Base-by-base conservation (phyloP, 1,140 invertebrate species). In the Scylla paramamosain region DNA sequence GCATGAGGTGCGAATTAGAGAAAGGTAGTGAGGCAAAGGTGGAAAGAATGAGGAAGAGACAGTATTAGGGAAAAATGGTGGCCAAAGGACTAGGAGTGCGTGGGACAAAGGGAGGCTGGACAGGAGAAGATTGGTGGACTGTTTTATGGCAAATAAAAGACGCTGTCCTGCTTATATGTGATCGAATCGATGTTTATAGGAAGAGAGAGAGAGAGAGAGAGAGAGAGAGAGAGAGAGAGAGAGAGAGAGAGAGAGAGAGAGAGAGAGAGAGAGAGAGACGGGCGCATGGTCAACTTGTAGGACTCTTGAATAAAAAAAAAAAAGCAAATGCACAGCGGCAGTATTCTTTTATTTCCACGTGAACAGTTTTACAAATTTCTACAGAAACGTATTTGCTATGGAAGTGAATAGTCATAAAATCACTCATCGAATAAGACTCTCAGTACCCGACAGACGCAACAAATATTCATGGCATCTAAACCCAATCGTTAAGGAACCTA, bases 101-200 rank as follows among this genome's bases (percentile, higher is more conserved):
- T 16, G 25, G 46, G 89, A 39, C 32, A 88, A 46, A 46, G 45
- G 86, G 31, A 20, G 28, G 45, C 86, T 88, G 86, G 31, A 28
- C 45, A 88, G 31, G 39, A 52, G 89, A 91, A 52, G 67, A 77
- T 77, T 77, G 28, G 89, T 91, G 46, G 89, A 91, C 89, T 91
- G 89, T 91, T 91, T 91, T 91, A 91, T 91, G 89, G 89, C 89
- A 91, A 52, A 91, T 91, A 91, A 91, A 91, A 91, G 89, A 52
- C 89, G 89, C 52, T 28, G 89, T 91, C 89, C 89, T 29, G 45
- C 45, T 46, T 46, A 91, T n/a, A 91, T 46, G 89, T 91, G 89
- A 91, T 91, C 45, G 89, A 91, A 91, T 91, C 89, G 89, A 91
- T 91, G 89, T 46, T 46, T 32, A 52, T 91, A 48, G 89, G 45